These are phyloP conservation scores for Calameuta filiformis DNA, from an alignment of 2,888 invertebrate genomes.

Conservation along the genomic window DNA sequence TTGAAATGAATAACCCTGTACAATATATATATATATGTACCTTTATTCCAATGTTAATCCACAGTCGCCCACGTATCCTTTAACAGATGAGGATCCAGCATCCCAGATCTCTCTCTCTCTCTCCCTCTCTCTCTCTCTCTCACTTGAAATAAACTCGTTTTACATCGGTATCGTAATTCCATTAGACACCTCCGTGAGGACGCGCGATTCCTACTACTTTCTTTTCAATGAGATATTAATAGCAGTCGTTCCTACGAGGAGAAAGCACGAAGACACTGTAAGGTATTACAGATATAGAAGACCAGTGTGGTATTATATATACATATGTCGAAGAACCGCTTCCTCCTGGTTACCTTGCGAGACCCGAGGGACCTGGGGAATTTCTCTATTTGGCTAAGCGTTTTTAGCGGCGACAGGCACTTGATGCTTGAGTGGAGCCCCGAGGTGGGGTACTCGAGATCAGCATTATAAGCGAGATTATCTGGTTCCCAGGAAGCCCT, in stretches of 20 bases:
- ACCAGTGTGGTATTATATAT: background rate
- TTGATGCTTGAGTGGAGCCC: background rate
- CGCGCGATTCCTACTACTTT: background rate
- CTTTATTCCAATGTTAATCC: background rate
- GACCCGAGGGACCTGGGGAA: background rate
- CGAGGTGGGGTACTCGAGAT: conserved; percentile 32
- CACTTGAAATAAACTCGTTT: background rate
- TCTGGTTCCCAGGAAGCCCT: conserved; percentile 49
- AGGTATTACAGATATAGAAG: background rate
- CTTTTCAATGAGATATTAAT: background rate
- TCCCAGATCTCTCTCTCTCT: background rate
- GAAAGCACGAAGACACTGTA: background rate
- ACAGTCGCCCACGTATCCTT: background rate
- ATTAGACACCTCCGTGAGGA: background rate
- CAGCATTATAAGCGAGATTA: conserved; percentile 50
- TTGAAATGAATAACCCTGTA: background rate
- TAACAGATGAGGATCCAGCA: background rate
- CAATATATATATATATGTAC: background rate
- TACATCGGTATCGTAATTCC: background rate
- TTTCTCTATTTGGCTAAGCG: conserved; percentile 9
- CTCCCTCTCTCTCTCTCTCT: background rate
- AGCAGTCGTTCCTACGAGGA: background rate
- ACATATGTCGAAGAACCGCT: background rate
- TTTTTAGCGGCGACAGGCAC: background rate
- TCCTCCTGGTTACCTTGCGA: too few relatives aligned